These are phyloP conservation scores for Anguilla megastoma DNA, from an alignment of 2,797 vertebrate genomes.

Conservation along the genomic window DNA sequence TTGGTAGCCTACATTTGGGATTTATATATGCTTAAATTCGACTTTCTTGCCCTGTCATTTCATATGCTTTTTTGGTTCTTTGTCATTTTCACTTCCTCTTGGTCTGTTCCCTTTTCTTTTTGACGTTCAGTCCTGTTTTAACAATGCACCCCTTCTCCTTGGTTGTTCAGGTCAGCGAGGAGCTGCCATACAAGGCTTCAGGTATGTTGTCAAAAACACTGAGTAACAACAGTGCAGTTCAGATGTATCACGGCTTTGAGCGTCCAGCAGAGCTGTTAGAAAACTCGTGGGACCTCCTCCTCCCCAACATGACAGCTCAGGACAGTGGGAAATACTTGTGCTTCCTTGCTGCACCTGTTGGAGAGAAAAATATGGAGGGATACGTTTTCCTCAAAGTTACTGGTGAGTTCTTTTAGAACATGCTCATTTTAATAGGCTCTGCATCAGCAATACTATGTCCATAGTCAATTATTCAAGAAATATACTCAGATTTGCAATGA, in stretches of 20 bases:
- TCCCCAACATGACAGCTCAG: constrained; percentile 53
- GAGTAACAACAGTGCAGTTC: constrained; percentile 3
- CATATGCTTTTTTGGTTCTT: not conserved
- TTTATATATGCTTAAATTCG: not conserved
- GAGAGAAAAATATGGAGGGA: constrained; percentile 61
- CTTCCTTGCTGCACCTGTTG: constrained; percentile 62
- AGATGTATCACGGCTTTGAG: constrained; percentile 36
- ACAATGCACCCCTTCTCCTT: not conserved
- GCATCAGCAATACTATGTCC: not conserved
- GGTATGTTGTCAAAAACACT: constrained; percentile 49
- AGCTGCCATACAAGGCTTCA: constrained; percentile 8
- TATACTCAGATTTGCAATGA: not conserved
- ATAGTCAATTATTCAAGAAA: not conserved
- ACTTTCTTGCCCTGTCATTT: not conserved
- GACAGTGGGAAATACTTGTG: constrained; percentile 65
- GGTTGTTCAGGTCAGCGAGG: constrained; percentile 44
- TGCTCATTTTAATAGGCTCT: not conserved
- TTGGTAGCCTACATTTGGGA: not conserved
- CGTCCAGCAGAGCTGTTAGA: constrained; percentile 42
- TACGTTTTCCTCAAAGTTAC: constrained; percentile 52
- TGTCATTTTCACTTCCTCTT: not conserved
- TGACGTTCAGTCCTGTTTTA: not conserved
- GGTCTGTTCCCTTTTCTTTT: not conserved
- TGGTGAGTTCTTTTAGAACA: constrained; percentile 53
- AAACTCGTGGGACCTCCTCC: constrained; percentile 43